phyloP scores from a whole-genome alignment of 2,888 invertebrate species.

The Argyra leucocephala region DNA sequence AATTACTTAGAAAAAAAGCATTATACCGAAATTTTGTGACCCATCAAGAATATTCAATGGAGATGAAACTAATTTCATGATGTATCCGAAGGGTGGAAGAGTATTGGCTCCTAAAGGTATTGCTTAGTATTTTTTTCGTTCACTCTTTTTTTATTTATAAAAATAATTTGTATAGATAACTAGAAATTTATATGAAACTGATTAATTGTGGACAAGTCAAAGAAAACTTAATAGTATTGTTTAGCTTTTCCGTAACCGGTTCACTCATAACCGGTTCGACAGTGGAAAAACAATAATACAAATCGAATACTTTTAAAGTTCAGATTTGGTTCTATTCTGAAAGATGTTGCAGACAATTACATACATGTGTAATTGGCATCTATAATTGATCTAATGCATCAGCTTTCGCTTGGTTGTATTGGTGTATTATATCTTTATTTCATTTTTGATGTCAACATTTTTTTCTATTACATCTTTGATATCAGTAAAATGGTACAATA shows the following conservation, averaged over 20 bases:
- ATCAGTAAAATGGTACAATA: too few relatives aligned
- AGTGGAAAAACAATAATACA: conserved; percentile 9
- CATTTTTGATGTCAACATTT: too few relatives aligned
- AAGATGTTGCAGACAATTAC: too few relatives aligned
- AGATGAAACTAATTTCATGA: conserved; percentile 30
- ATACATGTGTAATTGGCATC: too few relatives aligned
- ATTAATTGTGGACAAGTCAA: conserved; percentile 8
- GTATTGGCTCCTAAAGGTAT: neutral
- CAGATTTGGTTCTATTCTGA: too few relatives aligned
- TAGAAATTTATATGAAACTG: conserved; percentile 10
- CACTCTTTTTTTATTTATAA: too few relatives aligned
- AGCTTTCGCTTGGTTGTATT: too few relatives aligned
- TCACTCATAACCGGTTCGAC: conserved; percentile 23
- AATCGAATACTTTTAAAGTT: too few relatives aligned
- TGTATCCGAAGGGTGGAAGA: neutral
- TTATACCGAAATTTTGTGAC: conserved; percentile 26
- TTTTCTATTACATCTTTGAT: too few relatives aligned
- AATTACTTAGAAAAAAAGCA: neutral
- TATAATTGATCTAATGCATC: too few relatives aligned
- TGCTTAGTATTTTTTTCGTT: too few relatives aligned
- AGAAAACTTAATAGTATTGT: conserved; percentile 12
- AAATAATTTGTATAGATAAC: neutral
- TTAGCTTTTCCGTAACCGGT: conserved; percentile 16
- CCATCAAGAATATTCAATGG: conserved; percentile 29
- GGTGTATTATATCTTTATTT: too few relatives aligned